Base-by-base conservation (phyloP, 2,888 invertebrate genomes). In the Escarpia spicata region DNA sequence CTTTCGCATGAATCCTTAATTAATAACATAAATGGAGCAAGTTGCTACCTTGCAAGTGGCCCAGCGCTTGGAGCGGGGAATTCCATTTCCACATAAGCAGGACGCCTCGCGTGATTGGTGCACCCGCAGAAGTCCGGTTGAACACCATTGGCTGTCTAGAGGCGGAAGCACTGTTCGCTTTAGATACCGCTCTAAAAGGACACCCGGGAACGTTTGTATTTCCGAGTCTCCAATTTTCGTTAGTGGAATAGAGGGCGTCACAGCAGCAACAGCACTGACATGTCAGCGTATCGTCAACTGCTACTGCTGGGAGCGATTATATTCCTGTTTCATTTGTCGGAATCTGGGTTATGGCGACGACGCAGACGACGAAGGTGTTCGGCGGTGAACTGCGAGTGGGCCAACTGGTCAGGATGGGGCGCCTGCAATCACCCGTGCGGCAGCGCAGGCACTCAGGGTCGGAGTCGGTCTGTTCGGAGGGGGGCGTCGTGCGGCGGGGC, bases 391-490 rank as follows among this genome's bases (percentile, higher is more conserved):
- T 91, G 91, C 91, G 91, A 2, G 15, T 91, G 91, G 91, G 6
- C n/a, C 37, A 91, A 91, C 91, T 91, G 91, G 91, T 91, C 91
- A 15, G 12, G 19, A 31, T 91, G 91, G 91, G 91, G 91, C 6
- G 2, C 91, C 26, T 91, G 91, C 91, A 91, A 91, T 31, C 91
- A 91, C 91, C 91, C 91, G 44, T 91, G 91, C 37, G 91, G 91
- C n/a, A 91, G 8, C 91, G 91, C 91, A 8, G 91, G 91, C 43
- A 31, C 9, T 1, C 91, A 91, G 91, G 15, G 43, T 15, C 12
- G 91, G 44, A 91, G 91, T 31, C n/a, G 91, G 44, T 19, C 15
- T 15, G n/a, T 31, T 6, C 91, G 91, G 4, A 31, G 19, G 91
- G 43, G n/a, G 6, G 37, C 91, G 8, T 91, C n/a, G 15, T 91